Base-by-base conservation (phyloP, 2,888 invertebrate genomes). In the Arctia plantaginis region DNA sequence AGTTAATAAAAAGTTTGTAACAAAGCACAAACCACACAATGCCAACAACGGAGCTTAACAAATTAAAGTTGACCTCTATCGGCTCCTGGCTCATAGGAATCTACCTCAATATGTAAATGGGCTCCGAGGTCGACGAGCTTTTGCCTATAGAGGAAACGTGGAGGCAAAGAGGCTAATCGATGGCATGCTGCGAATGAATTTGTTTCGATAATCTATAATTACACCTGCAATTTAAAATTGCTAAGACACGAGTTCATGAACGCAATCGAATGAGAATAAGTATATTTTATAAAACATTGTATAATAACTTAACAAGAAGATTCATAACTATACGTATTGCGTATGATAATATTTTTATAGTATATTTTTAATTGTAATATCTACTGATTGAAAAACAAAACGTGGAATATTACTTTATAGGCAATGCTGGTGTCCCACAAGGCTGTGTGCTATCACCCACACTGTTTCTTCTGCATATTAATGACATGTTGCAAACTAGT, bases 151-250 rank as follows among this genome's bases (percentile, higher is more conserved):
- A 69, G 75, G 69, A 75, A 75, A 30, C 66, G 51, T 74, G 39
- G n/a, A 64, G 64, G 64, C 59, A 68, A 27, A 75, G 67, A 75
- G 35, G 66, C 51, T 76, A 73, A 73, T 73, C 64, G 72, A 73
- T 69, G 27, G 30, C 66, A 72, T 69, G 69, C 72, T 33, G 68
- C 69, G 39, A 72, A 69, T 75, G 27, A 66, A 72, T 75, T 72
- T 69, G 62, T 62, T 72, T 70, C 59, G 72, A 75, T 35, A 76
- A 76, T 76, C 44, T 73, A 70, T 73, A 76, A 76, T 76, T 76
- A 41, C 72, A 75, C 41, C 20, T 66, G 51, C 47, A 55, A n/a
- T 65, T 33, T 39, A 69, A 69, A 64, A 55, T 75, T 75, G 71
- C 47, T 44, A 69, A 47, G n/a, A 69, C 35, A 51, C n/a, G 27